Base-by-base conservation (phyloP, 1,140 invertebrate species). In the Geopemphigus sp. region DNA sequence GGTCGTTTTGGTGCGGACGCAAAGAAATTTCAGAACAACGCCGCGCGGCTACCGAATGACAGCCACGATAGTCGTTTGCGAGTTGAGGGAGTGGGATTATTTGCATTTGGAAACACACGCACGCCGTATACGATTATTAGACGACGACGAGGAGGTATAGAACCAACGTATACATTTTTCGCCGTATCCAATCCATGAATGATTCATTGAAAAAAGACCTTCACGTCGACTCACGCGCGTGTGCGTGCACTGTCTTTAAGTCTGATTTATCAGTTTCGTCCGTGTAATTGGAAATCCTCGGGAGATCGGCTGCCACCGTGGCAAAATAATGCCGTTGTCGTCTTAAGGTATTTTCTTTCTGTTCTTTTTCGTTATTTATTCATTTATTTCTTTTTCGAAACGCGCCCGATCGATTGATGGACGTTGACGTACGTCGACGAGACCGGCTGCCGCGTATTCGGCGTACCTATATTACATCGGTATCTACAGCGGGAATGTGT, bases 201-300 rank as follows among this genome's bases (percentile, higher is more conserved):
- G 66, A 68, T 68, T 68, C 66, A 68, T 68, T 50, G 66, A 50
- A 68, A 64, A 64, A 32, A 39, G n/a, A 57, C 53, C 50, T 53
- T 56, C 53, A 5, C 63, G 63, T n/a, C 19, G n/a, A n/a, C n/a
- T 45, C 39, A 24, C 39, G 22, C 15, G 45, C 6, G 64, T 11
- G 12, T 6, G 61, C 19, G 24, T 15, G 22, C 12, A n/a, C 32
- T 14, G 63, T 66, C 39, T 68, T 22, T 47, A 47, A 68, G 64
- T 24, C 39, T 68, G 64, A 68, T 68, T 47, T 47, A 68, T 68
- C 39, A 68, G 32, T 68, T 68, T 68, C 45, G 66, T 68, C 66
- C 66, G 66, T 50, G 45, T 68, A 68, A 68, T 68, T 68, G 66
- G 66, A 68, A 68, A 68, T 68, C 39, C 66, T 50, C 2, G 12